Evolutionary conservation across 2,888 invertebrate genomes (phyloP).

Genomic region (Philereme vetulata): DNA sequence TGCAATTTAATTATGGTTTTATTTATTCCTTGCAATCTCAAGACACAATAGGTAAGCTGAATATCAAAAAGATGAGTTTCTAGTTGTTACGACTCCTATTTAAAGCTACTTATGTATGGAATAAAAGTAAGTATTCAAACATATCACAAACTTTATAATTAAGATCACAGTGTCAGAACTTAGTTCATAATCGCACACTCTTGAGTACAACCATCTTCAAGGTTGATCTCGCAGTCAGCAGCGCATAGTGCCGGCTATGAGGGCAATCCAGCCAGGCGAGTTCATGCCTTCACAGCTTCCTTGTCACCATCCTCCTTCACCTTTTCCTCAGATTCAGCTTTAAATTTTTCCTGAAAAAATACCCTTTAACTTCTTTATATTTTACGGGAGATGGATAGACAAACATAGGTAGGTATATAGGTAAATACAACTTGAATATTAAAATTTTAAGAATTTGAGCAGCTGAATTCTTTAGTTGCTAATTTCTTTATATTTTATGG

Average conservation of each 20-base stretch:
- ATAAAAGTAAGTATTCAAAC: too few species aligned
- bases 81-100: too few species aligned
- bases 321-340: constrained; percentile 84
- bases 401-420: too few species aligned
- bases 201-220: neutral
- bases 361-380: too few species aligned
- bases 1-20: constrained; percentile 45
- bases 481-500: too few species aligned
- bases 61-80: too few species aligned
- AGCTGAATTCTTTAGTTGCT: too few species aligned
- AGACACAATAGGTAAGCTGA: too few species aligned
- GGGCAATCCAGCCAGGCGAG: neutral
- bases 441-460: too few species aligned
- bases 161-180: constrained; percentile 21
- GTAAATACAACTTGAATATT: too few species aligned
- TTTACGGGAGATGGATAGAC: too few species aligned
- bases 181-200: constrained; percentile 5
- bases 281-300: constrained; percentile 70
- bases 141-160: constrained; percentile 1
- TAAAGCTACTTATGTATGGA: too few species aligned
- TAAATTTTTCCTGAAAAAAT: constrained; percentile 80
- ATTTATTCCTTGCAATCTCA: constrained; percentile 14
- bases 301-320: constrained; percentile 82
- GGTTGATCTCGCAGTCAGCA: constrained; percentile 2
- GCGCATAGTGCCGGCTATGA: neutral